A percentile compares a stretch with the other conserved stretches of the same genome.
These are phyloP conservation scores for Drosophila nebulosa DNA, from an alignment of 1,140 invertebrate genomes.

Conservation along the genomic window DNA sequence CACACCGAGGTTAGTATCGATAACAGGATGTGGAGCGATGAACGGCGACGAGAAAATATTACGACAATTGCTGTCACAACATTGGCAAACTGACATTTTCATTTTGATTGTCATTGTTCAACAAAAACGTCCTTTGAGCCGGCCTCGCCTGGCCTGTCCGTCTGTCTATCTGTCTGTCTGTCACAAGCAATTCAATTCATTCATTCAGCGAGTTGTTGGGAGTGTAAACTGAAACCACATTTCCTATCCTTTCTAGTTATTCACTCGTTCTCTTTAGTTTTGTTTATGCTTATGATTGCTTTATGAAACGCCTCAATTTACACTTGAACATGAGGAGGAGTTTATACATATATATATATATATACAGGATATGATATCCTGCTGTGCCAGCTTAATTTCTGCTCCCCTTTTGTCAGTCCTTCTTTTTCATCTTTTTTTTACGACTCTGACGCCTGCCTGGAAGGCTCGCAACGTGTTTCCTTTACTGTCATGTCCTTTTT, in stretches of 20 bases:
- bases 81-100: slow-evolving; percentile 59
- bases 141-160: background rate
- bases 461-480: slow-evolving; percentile 51
- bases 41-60: slow-evolving; percentile 30
- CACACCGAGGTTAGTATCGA: slow-evolving; percentile 76
- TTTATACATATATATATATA: slow-evolving; percentile 2
- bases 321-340: slow-evolving; percentile 48
- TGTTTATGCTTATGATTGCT: slow-evolving; percentile 47
- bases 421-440: slow-evolving; percentile 45
- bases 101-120: slow-evolving; percentile 15
- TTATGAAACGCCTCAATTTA: slow-evolving; percentile 53
- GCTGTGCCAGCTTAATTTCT: slow-evolving; percentile 54
- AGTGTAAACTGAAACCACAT: slow-evolving; percentile 59
- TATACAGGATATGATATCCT: slow-evolving; percentile 32
- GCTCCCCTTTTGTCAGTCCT: slow-evolving; percentile 51
- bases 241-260: slow-evolving; percentile 51
- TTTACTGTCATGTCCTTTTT: slow-evolving; percentile 28
- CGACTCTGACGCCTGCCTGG: slow-evolving; percentile 61
- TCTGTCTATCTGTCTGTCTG: slow-evolving; percentile 27
- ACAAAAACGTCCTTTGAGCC: background rate
- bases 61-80: slow-evolving; percentile 76
- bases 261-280: slow-evolving; percentile 2
- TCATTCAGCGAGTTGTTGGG: slow-evolving; percentile 4
- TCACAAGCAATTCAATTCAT: slow-evolving; percentile 51
- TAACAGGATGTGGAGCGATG: background rate